Base-by-base conservation (phyloP, 2,113 vertebrate species). In the Serilophus lunatus region DNA sequence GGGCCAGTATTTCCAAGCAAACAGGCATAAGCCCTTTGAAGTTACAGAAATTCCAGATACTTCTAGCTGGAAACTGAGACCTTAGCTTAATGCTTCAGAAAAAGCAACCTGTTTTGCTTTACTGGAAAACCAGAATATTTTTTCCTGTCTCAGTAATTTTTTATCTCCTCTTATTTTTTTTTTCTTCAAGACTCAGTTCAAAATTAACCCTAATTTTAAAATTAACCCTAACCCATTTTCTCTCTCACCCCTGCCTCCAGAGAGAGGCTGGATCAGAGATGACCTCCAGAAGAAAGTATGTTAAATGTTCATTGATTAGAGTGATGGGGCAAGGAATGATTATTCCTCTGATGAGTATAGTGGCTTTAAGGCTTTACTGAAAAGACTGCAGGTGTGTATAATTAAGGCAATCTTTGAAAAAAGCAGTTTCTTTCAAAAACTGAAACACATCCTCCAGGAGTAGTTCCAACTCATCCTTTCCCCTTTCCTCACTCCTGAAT, bases 401-500 rank as follows among this genome's bases (percentile, higher is more conserved):
- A 85, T 65, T 36, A 85, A 80, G 33, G 35, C 29, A 24, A 26
- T 45, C 33, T 93, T 90, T 49, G 54, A 56, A 76, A 79, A 92
- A 85, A 72, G 6, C 29, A 47, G 44, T 70, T 72, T 45, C 61
- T 40, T 82, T 86, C 50, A 65, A 60, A 85, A 77, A 82, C 36
- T 72, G 70, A 88, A 91, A 71, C 3, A 6, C 16, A 61, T 92
- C 22, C 44, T 71, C n/a, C 71, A 82, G 44, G 44, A 63, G 28
- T 33, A n/a, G 36, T 87, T 94, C 36, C 31, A 76, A 24, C 17
- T 9, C 38, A 80, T 19, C 22, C 47, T 12, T 86, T 92, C 71
- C n/a, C 51, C 38, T 63, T 83, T 71, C 40, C 40, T 82, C 75
- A 35, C 36, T 92, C 31, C 54, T 96, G 82, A 92, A 96, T 93